Evolutionary conservation across 2,113 vertebrate genomes (phyloP).

Genomic region (Colistium nudipinnis): DNA sequence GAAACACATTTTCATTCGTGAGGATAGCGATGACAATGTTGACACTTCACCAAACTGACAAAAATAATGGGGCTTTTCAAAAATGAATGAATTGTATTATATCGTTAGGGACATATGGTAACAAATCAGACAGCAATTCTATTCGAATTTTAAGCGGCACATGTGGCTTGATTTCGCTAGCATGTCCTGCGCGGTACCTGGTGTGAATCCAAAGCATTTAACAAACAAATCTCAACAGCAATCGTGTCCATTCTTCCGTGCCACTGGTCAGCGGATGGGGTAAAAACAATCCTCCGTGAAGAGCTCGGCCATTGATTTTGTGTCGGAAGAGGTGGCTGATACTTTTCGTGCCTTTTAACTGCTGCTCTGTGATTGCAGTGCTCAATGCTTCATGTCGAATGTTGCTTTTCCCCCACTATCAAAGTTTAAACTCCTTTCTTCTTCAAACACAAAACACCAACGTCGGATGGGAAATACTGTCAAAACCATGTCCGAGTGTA

Average conservation of each 20-base stretch:
- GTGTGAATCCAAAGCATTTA: conserved; percentile 23
- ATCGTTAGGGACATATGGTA: no score
- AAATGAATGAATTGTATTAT: conserved; percentile 58
- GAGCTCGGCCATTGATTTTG: conserved; percentile 19
- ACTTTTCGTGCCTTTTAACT: conserved; percentile 3
- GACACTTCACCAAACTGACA: background rate
- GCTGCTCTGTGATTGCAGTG: background rate
- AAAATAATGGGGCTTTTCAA: conserved; percentile 19
- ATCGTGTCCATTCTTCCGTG: background rate
- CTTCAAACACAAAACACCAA: background rate
- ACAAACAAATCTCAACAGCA: conserved; percentile 4
- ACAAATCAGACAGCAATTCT: no score
- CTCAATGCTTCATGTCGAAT: background rate
- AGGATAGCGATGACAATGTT: background rate
- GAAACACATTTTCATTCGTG: background rate
- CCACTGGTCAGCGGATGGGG: background rate
- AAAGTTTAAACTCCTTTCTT: background rate
- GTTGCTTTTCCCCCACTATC: background rate
- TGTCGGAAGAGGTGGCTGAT: conserved; percentile 17
- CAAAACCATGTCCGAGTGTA: no score
- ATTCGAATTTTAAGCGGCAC: conserved; percentile 31
- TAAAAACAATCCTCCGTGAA: conserved; percentile 5
- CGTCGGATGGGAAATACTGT: background rate
- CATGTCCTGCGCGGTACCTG: conserved; percentile 40
- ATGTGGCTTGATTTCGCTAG: conserved; percentile 31